These are phyloP conservation scores for Drosophila incognita DNA, from an alignment of 2,888 invertebrate genomes.

Conservation along the genomic window DNA sequence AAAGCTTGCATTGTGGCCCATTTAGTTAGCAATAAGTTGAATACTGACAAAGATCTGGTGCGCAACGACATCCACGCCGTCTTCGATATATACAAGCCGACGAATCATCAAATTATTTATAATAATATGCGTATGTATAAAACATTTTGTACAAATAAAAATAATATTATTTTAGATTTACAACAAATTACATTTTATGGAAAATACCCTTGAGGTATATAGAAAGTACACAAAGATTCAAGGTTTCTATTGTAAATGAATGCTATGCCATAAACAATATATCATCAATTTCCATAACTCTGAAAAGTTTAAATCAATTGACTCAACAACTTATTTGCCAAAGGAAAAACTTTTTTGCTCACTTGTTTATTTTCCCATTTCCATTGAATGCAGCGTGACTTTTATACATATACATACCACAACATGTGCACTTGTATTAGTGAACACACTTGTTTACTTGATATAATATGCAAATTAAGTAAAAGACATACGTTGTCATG, in stretches of 20 bases:
- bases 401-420: slow-evolving; percentile 51
- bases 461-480: slow-evolving; percentile 31
- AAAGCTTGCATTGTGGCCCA: slow-evolving; percentile 7
- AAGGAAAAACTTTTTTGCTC: slow-evolving; percentile 14
- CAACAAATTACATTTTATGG: background rate
- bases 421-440: slow-evolving; percentile 7
- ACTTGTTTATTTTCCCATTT: slow-evolving; percentile 62
- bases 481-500: slow-evolving; percentile 41
- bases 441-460: slow-evolving; percentile 6
- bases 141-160: slow-evolving; percentile 43
- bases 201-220: background rate
- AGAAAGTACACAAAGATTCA: background rate
- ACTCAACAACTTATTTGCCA: slow-evolving; percentile 19
- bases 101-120: slow-evolving; percentile 73
- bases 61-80: slow-evolving; percentile 92
- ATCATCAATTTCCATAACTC: background rate
- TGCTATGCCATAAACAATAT: background rate
- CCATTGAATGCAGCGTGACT: no score
- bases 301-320: background rate
- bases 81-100: slow-evolving; percentile 94
- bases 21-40: slow-evolving; percentile 37
- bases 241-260: background rate
- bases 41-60: slow-evolving; percentile 90
- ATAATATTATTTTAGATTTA: background rate
- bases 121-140: slow-evolving; percentile 13